Conservation (phyloP, 2,797 vertebrate species). For the Spheniscus humboldti region DNA sequence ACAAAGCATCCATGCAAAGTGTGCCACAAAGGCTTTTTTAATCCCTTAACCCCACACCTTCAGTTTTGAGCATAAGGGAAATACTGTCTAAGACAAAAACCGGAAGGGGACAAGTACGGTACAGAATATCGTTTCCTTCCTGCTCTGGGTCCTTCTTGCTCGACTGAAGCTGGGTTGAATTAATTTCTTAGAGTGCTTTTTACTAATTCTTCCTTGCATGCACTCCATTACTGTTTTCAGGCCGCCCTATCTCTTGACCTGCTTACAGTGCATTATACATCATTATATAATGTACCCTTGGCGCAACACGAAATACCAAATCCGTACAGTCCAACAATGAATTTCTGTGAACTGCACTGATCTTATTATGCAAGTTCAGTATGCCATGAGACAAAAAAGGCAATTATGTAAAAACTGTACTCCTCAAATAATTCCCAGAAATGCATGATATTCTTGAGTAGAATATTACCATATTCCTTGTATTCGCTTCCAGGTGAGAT, state of each 20-base stretch:
- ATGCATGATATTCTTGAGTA: not conserved
- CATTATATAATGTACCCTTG: conserved; percentile 10
- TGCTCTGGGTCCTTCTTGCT: not conserved
- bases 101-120: not conserved
- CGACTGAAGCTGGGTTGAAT: not conserved
- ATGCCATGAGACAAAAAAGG: conserved; percentile 50
- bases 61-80: not conserved
- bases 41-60: not conserved
- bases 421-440: conserved; percentile 45
- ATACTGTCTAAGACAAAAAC: not conserved
- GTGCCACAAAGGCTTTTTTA: not conserved
- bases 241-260: conserved; percentile 43
- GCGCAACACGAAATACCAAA: not conserved
- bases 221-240: not conserved
- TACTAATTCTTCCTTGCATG: conserved; percentile 30
- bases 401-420: conserved; percentile 45
- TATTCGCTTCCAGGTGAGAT: not conserved
- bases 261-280: conserved; percentile 31
- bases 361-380: conserved; percentile 47
- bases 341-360: conserved; percentile 5
- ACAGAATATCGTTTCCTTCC: not conserved
- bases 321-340: conserved; percentile 9
- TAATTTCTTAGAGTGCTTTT: conserved; percentile 60
- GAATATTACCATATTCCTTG: conserved; percentile 11
- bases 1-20: not conserved